Percentiles rank a stretch among this genome's conserved stretches.
Conservation (phyloP, 2,113 vertebrate genomes). For the Scortum barcoo region DNA sequence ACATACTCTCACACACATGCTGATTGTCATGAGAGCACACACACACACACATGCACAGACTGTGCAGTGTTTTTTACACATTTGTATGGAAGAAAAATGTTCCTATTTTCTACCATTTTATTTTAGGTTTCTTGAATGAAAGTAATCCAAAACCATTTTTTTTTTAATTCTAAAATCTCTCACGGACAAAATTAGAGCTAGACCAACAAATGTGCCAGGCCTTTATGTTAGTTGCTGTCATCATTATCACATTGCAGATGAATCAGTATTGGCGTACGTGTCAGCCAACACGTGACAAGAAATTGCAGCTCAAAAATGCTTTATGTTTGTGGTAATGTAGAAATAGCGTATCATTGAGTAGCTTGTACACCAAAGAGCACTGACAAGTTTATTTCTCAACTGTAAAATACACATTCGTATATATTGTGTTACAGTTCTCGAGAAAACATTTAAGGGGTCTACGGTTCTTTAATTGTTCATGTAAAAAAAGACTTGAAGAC, state of each 20-base stretch:
- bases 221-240: neutral
- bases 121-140: neutral
- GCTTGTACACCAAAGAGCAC: neutral
- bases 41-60: neutral
- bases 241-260: neutral
- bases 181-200: neutral
- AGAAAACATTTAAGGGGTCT: neutral
- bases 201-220: neutral
- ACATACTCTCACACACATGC: slow-evolving; percentile 3
- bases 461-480: no score
- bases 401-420: neutral
- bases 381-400: neutral
- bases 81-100: neutral
- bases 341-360: no score
- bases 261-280: neutral
- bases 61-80: neutral
- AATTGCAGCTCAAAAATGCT: neutral
- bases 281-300: neutral
- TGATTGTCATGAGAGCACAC: slow-evolving; percentile 1
- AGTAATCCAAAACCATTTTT: neutral
- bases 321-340: neutral
- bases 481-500: no score
- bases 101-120: neutral
- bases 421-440: no score
- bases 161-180: neutral